phyloP scores from a whole-genome alignment of 2,113 vertebrate species.

The Elgaria multicarinata region DNA sequence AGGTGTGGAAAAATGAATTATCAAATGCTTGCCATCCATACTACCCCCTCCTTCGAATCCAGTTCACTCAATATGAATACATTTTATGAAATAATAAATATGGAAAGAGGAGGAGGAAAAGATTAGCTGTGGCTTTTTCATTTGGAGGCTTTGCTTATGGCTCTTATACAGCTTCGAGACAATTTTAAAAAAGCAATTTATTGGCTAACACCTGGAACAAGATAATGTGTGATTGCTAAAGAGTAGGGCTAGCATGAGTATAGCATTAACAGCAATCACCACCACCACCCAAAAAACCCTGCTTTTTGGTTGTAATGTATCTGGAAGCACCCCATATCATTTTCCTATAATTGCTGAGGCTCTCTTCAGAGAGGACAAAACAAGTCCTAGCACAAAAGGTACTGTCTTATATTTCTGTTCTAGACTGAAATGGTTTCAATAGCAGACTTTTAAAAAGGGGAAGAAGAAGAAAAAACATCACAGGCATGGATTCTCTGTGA shows the following conservation, averaged over 20 bases:
- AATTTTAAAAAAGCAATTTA: not conserved
- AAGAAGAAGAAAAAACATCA: too few species aligned
- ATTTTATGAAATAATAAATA: too few species aligned
- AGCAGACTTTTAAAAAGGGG: not conserved
- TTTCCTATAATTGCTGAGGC: not conserved
- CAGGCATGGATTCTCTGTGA: not conserved
- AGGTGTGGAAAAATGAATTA: not conserved
- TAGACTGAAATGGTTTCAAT: not conserved
- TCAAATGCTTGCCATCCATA: not conserved
- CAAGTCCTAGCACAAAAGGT: not conserved
- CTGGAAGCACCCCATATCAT: not conserved
- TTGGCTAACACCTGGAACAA: not conserved
- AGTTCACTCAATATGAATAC: not conserved
- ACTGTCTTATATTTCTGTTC: not conserved
- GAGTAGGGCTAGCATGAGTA: not conserved
- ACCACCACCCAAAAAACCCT: too few species aligned
- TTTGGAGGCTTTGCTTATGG: too few species aligned
- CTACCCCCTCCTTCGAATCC: not conserved
- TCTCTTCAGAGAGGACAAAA: not conserved
- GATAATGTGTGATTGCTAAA: not conserved
- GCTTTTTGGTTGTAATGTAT: not conserved
- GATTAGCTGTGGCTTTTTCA: too few species aligned
- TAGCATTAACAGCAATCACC: not conserved
- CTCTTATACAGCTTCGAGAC: not conserved
- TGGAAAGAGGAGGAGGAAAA: too few species aligned